phyloP scores from a whole-genome alignment of 1,140 invertebrate genomes.

The Agrypnia vestita region DNA sequence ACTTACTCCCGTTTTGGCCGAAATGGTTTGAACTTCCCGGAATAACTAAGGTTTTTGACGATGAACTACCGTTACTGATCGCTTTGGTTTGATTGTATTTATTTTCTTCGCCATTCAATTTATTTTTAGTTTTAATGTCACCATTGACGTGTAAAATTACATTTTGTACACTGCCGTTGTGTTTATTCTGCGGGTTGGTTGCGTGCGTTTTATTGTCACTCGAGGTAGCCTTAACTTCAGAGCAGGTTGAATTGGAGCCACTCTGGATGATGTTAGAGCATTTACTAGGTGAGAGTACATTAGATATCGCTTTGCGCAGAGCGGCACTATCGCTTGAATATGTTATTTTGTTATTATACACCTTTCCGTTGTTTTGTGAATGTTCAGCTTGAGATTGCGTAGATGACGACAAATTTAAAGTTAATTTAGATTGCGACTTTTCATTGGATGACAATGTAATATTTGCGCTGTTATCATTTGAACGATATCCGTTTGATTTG shows the following conservation, averaged over 20 bases:
- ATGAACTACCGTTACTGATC: neutral
- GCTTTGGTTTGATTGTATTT: slow-evolving; percentile 7
- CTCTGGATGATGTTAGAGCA: slow-evolving; percentile 31
- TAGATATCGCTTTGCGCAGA: slow-evolving; percentile 10
- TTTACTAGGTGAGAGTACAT: slow-evolving; percentile 43
- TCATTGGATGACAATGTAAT: slow-evolving; percentile 6
- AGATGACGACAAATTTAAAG: slow-evolving; percentile 8
- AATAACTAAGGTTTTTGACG: neutral
- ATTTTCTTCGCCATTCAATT: slow-evolving; percentile 50
- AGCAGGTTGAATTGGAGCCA: neutral
- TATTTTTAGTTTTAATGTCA: slow-evolving; percentile 61
- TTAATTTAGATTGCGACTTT: slow-evolving; percentile 16
- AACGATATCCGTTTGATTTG: neutral
- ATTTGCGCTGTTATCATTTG: slow-evolving; percentile 19
- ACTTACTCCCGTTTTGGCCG: neutral
- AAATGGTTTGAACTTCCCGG: neutral
- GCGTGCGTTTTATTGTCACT: neutral
- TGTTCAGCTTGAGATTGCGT: slow-evolving; percentile 9
- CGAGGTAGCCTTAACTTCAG: neutral
- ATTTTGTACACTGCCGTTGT: slow-evolving; percentile 19
- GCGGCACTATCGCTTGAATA: slow-evolving; percentile 1
- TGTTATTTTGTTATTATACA: slow-evolving; percentile 4
- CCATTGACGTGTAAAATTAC: slow-evolving; percentile 17
- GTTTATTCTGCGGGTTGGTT: neutral
- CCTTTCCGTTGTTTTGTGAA: slow-evolving; percentile 23